Base-by-base conservation (phyloP, 2,113 vertebrate species). In the Drymodes brunneopygia region DNA sequence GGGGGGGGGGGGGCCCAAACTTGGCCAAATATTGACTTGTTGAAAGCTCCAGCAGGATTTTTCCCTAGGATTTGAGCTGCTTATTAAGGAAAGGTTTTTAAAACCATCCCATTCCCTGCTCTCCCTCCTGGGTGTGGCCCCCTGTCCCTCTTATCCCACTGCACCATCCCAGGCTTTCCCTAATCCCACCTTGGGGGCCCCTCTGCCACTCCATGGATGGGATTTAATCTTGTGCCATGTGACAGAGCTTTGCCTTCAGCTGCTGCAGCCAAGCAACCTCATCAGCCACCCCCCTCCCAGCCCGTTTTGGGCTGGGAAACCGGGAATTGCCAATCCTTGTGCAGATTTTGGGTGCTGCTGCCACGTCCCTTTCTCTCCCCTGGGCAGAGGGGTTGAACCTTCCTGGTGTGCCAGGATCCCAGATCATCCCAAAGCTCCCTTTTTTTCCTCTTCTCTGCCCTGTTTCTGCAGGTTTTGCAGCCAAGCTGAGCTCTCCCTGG, bases 181-280 rank as follows among this genome's bases (percentile, higher is more conserved):
- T 58, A 54, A 95, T 85, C 70, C 90, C 23, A 0, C 14, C 25
- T 10, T 3, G 31, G 38, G 75, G 23, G 48, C 69, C 91, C 60
- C 88, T 70, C 74, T 28, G 73, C 77, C 12, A 0, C 11, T 50
- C 88, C 23, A 1, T 4, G 36, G 88, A 10, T n/a, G 11, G 0
- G n/a, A 28, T 31, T 71, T 71, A 67, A 64, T 50, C 28, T 0
- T 4, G 58, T 11, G 9, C 90, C 72, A 4, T 36, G 91, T 90
- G 96, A 90, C 67, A 33, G 70, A 75, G 93, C 88, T 95, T 90
- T 96, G 86, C 79, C 75, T 56, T 9, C 51, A 71, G 92, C 81
- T 44, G 57, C 42, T 58, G 51, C 72, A 78, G 87, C 88, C 85
- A 24, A 42, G 13, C 6, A 23, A 6, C n/a, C 18, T 45, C 50